Percentiles rank a stretch among this genome's conserved stretches.
Conservation (phyloP, 2,888 invertebrate genomes). For the Dilophus febrilis region DNA sequence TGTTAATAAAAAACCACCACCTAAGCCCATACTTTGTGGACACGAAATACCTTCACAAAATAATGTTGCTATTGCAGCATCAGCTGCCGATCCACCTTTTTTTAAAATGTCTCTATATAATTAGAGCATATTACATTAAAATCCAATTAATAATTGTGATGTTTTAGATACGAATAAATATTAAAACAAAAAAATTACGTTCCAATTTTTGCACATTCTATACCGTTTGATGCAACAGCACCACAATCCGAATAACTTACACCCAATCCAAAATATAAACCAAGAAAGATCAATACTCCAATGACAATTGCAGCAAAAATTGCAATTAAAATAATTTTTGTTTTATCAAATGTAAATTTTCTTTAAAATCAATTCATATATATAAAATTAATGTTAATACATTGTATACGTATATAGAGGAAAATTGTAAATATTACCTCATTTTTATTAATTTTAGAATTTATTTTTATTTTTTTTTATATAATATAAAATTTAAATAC, state of each 20-base stretch:
- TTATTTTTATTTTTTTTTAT: no score
- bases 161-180: no score
- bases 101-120: constrained; percentile 14
- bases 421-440: no score
- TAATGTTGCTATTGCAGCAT: constrained; percentile 65
- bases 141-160: background rate
- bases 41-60: constrained; percentile 71
- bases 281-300: background rate
- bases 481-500: no score
- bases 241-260: constrained; percentile 11
- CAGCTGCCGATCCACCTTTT: constrained; percentile 54
- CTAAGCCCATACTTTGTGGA: constrained; percentile 63
- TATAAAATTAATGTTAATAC: no score
- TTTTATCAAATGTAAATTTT: no score
- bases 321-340: no score
- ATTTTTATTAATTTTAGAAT: no score
- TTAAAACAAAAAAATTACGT: constrained; percentile 27
- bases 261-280: constrained; percentile 1
- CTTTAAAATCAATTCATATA: no score
- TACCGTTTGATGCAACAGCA: constrained; percentile 56
- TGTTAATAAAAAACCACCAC: constrained; percentile 67
- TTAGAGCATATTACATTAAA: no score
- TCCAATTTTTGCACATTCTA: constrained; percentile 56
- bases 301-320: no score
- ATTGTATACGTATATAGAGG: no score